phyloP scores from a whole-genome alignment of 2,113 vertebrate genomes.

The Carollia perspicillata region DNA sequence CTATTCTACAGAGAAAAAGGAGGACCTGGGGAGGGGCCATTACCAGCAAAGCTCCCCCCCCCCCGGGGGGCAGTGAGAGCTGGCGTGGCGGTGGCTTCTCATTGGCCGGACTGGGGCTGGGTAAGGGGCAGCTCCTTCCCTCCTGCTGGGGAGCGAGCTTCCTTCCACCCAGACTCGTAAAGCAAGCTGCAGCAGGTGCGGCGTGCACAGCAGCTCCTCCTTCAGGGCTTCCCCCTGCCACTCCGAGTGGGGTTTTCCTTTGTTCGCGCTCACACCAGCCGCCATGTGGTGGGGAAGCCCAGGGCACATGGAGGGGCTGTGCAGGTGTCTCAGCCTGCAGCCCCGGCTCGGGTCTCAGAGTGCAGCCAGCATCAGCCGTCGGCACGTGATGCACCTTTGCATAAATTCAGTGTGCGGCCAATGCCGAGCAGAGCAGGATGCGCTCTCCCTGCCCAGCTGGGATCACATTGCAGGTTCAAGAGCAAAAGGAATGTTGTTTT shows the following conservation, averaged over 20 bases:
- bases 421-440: background rate
- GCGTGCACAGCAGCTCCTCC: background rate
- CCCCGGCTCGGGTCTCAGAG: background rate
- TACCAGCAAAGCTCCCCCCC: background rate
- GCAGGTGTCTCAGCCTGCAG: background rate
- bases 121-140: background rate
- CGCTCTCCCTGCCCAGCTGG: accelerated
- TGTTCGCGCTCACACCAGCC: background rate
- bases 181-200: background rate
- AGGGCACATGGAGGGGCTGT: background rate
- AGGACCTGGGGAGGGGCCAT: background rate
- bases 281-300: background rate
- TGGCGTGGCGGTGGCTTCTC: background rate
- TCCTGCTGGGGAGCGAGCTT: background rate
- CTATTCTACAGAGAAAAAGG: background rate
- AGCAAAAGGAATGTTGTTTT: background rate
- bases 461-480: background rate
- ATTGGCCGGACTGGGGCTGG: background rate
- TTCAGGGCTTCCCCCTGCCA: background rate
- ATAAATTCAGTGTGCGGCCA: background rate
- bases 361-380: background rate
- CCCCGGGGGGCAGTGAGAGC: background rate
- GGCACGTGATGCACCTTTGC: background rate
- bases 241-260: background rate
- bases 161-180: background rate